A percentile compares a stretch with the other conserved stretches of the same genome.
phyloP scores from a whole-genome alignment of 2,113 vertebrate species.

The Scortum barcoo region DNA sequence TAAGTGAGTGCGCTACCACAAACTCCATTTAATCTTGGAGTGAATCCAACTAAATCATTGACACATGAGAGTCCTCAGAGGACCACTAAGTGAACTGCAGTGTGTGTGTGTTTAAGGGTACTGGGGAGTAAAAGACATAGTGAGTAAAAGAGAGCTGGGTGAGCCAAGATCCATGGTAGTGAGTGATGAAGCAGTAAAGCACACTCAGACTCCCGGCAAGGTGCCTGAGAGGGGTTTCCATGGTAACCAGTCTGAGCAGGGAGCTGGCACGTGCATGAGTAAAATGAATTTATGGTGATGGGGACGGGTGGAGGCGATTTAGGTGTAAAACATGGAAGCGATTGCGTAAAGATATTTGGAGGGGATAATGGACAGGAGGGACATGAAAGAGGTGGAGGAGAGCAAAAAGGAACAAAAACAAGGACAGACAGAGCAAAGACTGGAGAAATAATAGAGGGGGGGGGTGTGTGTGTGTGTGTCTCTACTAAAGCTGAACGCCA shows the following conservation, averaged over 20 bases:
- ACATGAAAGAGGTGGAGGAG: constrained; percentile 30
- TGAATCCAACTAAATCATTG: constrained; percentile 61
- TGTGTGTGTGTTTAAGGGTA: constrained; percentile 54
- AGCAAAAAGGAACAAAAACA: constrained; percentile 30
- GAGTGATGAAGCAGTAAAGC: constrained; percentile 76
- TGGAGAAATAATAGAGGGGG: constrained; percentile 26
- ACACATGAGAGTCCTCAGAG: constrained; percentile 58
- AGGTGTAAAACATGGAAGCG: constrained; percentile 1
- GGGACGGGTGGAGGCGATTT: constrained; percentile 41
- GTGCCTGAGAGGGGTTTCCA: constrained; percentile 70
- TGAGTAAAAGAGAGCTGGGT: constrained; percentile 62
- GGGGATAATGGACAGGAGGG: constrained; percentile 49
- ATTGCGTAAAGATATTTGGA: constrained; percentile 6
- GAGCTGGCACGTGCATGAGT: constrained; percentile 68
- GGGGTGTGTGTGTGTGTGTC: constrained; percentile 41
- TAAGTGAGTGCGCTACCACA: constrained; percentile 31
- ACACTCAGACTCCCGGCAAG: constrained; percentile 71
- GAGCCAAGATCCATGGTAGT: constrained; percentile 68
- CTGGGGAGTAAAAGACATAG: constrained; percentile 55
- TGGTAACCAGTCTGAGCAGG: constrained; percentile 64
- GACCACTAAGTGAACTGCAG: constrained; percentile 57
- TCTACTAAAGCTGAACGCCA: constrained; percentile 67
- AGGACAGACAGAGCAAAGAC: constrained; percentile 25
- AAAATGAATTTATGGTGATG: constrained; percentile 63
- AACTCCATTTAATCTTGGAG: constrained; percentile 69